Evolutionary conservation across 2,888 invertebrate species (phyloP), one percentile per base, ranked within the genome.

Genomic region (Gymnosoma rotundatum): DNA sequence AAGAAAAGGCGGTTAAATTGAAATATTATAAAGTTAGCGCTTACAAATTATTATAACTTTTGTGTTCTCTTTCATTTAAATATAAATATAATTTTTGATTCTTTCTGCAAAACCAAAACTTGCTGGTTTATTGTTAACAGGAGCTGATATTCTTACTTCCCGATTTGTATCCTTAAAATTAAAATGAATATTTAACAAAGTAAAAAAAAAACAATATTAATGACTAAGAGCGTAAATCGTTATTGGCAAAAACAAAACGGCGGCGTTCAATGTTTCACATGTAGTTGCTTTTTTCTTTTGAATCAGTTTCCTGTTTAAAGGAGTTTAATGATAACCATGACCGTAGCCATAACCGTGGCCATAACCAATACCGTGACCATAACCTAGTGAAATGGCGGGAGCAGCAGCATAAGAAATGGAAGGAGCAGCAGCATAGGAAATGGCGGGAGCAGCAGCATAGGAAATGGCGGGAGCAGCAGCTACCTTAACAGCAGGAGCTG

Each of bases 401-500:
- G 87, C 86, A 56, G 83, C 87, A 64, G 88, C 87, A 58, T 89
- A 89, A 52, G 88, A 89, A 38, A 89, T 88, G 38, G 90, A 88
- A 52, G 87, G 86, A 18, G 87, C 87, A 54, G 87, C 74, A 54
- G 83, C 85, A 73, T 89, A 89, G 52, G 88, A 89, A 38, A 89
- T 88, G 42, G 90, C 88, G 48, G 87, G 86, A 18, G 87, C 87
- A 54, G 87, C 74, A 54, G 83, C 85, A 73, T 84, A 81, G 54
- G 86, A 85, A 21, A 87, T 70, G 54, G 83, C 76, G 0, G 82
- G 75, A 50, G 83, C 82, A 18, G 85, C 82, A 67, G 32, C 32
- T 32, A 32, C 32, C 8, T 32, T 32, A 7, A 32, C 32, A 18
- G 86, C 75, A 0, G 86, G 83, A 10, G 75, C 56, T 18, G 85